These are phyloP conservation scores for Ramphastos sulfuratus DNA, from an alignment of 2,113 vertebrate species.

Conservation along the genomic window DNA sequence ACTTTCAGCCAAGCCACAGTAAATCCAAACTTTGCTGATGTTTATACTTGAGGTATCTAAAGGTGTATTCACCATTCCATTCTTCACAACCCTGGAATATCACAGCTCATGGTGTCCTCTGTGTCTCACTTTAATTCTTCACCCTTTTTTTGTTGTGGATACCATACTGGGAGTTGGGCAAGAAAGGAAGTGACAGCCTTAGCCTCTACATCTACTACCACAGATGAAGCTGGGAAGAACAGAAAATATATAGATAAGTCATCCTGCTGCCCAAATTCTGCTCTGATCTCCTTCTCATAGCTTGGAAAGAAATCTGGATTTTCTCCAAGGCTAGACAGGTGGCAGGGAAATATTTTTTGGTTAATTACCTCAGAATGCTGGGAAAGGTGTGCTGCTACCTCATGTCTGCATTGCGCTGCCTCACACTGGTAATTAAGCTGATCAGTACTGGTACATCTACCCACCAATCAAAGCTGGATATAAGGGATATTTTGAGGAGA, in stretches of 20 bases:
- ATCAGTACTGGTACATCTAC: slow-evolving; percentile 64
- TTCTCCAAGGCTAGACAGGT: slow-evolving; percentile 69
- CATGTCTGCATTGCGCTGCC: slow-evolving; percentile 57
- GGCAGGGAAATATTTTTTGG: slow-evolving; percentile 71
- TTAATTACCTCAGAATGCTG: slow-evolving; percentile 71
- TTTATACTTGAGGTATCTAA: neutral
- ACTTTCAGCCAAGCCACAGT: neutral
- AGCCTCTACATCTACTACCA: neutral
- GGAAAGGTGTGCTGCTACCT: slow-evolving; percentile 69
- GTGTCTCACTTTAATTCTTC: neutral
- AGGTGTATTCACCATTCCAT: neutral
- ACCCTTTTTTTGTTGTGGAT: neutral
- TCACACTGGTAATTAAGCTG: slow-evolving; percentile 68
- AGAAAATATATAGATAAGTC: slow-evolving; percentile 11
- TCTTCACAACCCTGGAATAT: neutral
- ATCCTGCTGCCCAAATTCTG: slow-evolving; percentile 11
- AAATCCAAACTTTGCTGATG: neutral
- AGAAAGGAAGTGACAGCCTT: neutral
- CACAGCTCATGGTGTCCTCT: neutral
- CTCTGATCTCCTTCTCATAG: slow-evolving; percentile 28
- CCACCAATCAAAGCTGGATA: slow-evolving; percentile 68
- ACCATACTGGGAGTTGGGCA: neutral
- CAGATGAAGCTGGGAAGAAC: neutral
- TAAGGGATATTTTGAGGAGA: slow-evolving; percentile 63
- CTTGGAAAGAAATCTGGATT: slow-evolving; percentile 57